Percentiles rank a stretch among this genome's conserved stretches.
Evolutionary conservation across 1,140 invertebrate genomes (phyloP).

Genomic region (Lepidurus apus): DNA sequence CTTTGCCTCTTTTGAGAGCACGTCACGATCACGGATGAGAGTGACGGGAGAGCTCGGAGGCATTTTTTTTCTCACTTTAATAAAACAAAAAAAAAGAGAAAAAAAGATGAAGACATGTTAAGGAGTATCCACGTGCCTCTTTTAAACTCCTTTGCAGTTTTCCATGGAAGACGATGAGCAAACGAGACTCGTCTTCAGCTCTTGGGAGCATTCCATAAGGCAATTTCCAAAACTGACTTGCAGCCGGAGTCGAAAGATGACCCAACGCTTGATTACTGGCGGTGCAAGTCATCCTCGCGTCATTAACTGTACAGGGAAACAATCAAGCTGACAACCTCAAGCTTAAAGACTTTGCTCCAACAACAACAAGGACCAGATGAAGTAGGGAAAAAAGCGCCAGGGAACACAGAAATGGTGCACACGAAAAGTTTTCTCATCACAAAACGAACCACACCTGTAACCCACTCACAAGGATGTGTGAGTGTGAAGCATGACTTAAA

Average conservation of each 20-base stretch:
- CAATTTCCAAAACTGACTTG: slow-evolving; percentile 15
- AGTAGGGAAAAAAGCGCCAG: background rate
- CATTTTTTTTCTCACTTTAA: background rate
- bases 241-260: slow-evolving; percentile 2
- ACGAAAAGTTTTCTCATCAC: background rate
- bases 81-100: background rate
- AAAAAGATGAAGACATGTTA: slow-evolving; percentile 15
- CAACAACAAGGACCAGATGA: background rate
- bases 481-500: background rate
- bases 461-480: background rate
- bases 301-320: slow-evolving; percentile 14
- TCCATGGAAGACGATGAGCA: background rate
- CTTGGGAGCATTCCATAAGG: background rate
- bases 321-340: background rate
- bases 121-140: slow-evolving; percentile 12
- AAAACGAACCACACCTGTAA: background rate
- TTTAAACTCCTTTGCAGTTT: slow-evolving; percentile 5
- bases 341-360: background rate
- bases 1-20: background rate
- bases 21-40: background rate
- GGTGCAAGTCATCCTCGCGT: slow-evolving; percentile 17
- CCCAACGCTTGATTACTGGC: slow-evolving; percentile 6
- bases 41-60: background rate
- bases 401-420: background rate
- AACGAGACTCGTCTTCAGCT: slow-evolving; percentile 21